Evolutionary conservation across 2,113 vertebrate genomes (phyloP), one percentile per base, ranked within the genome.

Genomic region (Lamprotornis superbus): DNA sequence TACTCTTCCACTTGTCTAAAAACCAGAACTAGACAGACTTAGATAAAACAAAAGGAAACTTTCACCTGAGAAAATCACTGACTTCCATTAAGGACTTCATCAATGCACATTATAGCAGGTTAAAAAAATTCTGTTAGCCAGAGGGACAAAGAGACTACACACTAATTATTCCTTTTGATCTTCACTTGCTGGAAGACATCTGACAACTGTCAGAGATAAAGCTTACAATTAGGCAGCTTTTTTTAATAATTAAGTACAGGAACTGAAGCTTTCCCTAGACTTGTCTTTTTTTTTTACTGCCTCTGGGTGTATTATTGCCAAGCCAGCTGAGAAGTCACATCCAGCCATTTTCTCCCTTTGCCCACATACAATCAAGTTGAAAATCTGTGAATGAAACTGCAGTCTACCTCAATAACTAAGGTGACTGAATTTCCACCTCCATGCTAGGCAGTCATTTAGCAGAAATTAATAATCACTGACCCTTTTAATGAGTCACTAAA

Each of bases 151-250:
- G 68, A 90, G 68, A 90, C 88, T 95, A 86, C 71, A 90, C 46
- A 68, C 85, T 95, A 96, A 94, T 94, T 97, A 96, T 96, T 96
- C 92, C 37, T 93, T 96, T 96, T 96, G 93, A 96, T 96, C 90
- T 90, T 96, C 60, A 90, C 73, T 94, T 93, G 85, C 76, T 93
- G 85, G 92, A 93, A 96, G 93, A 95, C 71, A 91, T 95, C 90
- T 95, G 94, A 95, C 90, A 97, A 94, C 92, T 96, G 92, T 88
- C 83, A 96, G 64, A 93, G 92, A 96, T 96, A 96, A 97, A 95
- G 64, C 82, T 93, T 55, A 95, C 92, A 96, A 93, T 96, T 96
- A 94, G 83, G 79, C 60, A 81, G 49, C 44, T 89, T 94, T 95
- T 96, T 92, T 60, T 53, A 96, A 96, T 96, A 95, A 96, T 95